Conservation (phyloP, 2,113 vertebrate species). For the Scomber colias region DNA sequence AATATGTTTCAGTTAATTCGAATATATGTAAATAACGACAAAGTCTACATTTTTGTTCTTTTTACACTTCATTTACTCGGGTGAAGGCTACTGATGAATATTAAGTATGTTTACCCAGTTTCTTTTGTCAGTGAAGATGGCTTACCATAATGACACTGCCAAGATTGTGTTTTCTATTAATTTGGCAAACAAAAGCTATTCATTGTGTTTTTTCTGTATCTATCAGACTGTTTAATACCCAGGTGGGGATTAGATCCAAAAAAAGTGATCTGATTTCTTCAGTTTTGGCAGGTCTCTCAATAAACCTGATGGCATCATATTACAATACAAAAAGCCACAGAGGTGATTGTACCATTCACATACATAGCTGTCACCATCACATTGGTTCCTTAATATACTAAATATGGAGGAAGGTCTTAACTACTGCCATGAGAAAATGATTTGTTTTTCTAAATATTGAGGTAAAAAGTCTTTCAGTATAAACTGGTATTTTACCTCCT, state of each 20-base stretch:
- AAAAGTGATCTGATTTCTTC: slow-evolving; percentile 60
- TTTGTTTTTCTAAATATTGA: slow-evolving; percentile 32
- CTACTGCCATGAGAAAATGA: slow-evolving; percentile 18
- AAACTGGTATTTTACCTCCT: slow-evolving; percentile 51
- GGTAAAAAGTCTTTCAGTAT: slow-evolving; percentile 54
- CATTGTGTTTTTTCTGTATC: slow-evolving; percentile 73
- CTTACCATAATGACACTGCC: slow-evolving; percentile 72
- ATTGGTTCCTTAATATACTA: slow-evolving; percentile 11
- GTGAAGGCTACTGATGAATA: slow-evolving; percentile 81
- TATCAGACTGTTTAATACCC: slow-evolving; percentile 62
- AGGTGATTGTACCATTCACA: slow-evolving; percentile 39
- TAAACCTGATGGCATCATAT: slow-evolving; percentile 71
- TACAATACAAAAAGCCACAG: slow-evolving; percentile 12
- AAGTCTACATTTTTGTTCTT: slow-evolving; percentile 66
- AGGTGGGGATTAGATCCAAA: slow-evolving; percentile 64
- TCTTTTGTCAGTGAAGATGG: slow-evolving; percentile 71
- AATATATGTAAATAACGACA: slow-evolving; percentile 79
- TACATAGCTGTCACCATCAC: neutral
- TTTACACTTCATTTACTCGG: slow-evolving; percentile 75
- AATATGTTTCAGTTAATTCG: slow-evolving; percentile 79
- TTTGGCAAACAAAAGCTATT: slow-evolving; percentile 81
- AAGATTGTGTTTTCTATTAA: slow-evolving; percentile 78
- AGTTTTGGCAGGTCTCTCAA: slow-evolving; percentile 59
- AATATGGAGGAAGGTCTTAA: neutral
- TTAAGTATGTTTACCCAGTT: slow-evolving; percentile 80